Conservation (phyloP, 2,113 vertebrate genomes). For the Larimichthys crocea region DNA sequence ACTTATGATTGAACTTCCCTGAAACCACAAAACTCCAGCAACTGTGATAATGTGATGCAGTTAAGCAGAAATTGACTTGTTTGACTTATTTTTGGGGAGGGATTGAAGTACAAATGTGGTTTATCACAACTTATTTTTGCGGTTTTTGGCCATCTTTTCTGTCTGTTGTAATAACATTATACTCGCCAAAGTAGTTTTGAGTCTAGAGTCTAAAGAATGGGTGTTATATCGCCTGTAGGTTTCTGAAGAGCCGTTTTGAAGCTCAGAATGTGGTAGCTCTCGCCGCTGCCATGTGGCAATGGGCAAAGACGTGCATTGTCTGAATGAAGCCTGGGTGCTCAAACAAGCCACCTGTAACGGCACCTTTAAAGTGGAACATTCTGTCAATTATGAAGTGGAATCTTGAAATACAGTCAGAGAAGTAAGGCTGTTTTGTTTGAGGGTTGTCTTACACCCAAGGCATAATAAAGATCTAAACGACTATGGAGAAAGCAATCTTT, state of each 20-base stretch:
- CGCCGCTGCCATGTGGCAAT: too few relatives aligned
- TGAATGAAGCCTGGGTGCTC: too few relatives aligned
- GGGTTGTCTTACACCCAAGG: background rate
- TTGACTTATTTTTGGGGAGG: background rate
- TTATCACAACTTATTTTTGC: background rate
- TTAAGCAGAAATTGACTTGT: conserved; percentile 7
- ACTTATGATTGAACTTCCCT: conserved; percentile 52
- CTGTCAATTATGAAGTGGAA: background rate
- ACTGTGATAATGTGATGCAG: conserved; percentile 18
- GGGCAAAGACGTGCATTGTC: too few relatives aligned
- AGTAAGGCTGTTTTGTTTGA: background rate
- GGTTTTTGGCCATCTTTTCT: conserved; percentile 26
- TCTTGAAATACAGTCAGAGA: background rate
- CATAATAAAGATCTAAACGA: too few relatives aligned
- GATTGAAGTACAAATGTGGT: conserved; percentile 2
- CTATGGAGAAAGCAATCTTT: background rate
- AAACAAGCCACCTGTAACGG: too few relatives aligned
- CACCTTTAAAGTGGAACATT: too few relatives aligned
- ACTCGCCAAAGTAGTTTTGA: background rate
- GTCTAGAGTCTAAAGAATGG: too few relatives aligned
- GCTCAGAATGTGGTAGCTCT: too few relatives aligned
- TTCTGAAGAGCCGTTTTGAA: too few relatives aligned
- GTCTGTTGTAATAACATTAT: conserved; percentile 14
- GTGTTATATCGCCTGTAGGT: too few relatives aligned
- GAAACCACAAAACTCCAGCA: conserved; percentile 42